Conservation (phyloP, 2,888 invertebrate genomes). For the Troides oblongomaculatus region DNA sequence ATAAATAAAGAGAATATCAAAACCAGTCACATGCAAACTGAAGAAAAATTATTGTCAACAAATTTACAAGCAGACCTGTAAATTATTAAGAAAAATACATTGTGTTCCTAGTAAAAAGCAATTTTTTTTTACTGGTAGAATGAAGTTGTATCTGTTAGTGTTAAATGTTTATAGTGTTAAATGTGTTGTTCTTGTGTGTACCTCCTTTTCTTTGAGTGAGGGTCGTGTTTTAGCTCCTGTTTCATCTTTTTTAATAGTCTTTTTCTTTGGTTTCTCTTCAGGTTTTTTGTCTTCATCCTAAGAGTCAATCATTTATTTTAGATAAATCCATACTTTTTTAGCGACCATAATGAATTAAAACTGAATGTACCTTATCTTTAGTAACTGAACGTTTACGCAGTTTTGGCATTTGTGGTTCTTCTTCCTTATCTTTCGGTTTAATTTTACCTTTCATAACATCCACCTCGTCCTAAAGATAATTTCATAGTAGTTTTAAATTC, state of each 20-base stretch:
- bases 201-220: constrained; percentile 73
- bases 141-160: constrained; percentile 40
- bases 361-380: constrained; percentile 66
- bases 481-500: constrained; percentile 18
- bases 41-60: neutral
- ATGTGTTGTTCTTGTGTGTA: constrained; percentile 39
- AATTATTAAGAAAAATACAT: neutral
- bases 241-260: constrained; percentile 64
- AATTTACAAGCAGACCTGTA: neutral
- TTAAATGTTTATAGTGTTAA: constrained; percentile 38
- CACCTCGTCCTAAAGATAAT: constrained; percentile 61
- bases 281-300: constrained; percentile 72
- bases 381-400: constrained; percentile 67
- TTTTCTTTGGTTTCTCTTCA: constrained; percentile 72
- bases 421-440: constrained; percentile 69
- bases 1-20: neutral
- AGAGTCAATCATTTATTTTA: constrained; percentile 30
- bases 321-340: neutral
- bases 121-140: neutral
- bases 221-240: constrained; percentile 67
- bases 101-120: neutral
- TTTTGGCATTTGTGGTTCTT: constrained; percentile 65
- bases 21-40: neutral
- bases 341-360: constrained; percentile 6
- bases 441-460: constrained; percentile 74